phyloP scores from a whole-genome alignment of 2,888 invertebrate genomes.

The Uloborus plumipes region DNA sequence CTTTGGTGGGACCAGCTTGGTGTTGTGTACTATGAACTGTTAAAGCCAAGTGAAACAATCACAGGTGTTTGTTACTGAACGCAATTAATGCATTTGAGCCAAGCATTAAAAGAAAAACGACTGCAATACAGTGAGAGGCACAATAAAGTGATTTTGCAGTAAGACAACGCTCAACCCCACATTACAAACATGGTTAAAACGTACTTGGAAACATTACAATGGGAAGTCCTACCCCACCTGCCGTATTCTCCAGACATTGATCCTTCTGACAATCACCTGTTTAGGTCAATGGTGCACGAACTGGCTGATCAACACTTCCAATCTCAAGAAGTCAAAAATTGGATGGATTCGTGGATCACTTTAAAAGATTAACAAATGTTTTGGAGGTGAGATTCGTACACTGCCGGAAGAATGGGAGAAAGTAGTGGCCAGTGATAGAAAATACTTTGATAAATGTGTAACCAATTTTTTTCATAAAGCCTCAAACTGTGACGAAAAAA shows the following conservation, averaged over 20 bases:
- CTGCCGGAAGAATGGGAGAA: too few species aligned
- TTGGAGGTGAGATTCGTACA: not conserved
- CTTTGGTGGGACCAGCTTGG: not conserved
- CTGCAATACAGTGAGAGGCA: not conserved
- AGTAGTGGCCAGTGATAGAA: too few species aligned
- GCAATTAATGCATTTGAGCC: not conserved
- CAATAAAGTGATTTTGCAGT: not conserved
- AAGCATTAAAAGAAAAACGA: not conserved
- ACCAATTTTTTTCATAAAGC: too few species aligned
- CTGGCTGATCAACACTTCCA: too few species aligned
- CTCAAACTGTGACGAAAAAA: too few species aligned
- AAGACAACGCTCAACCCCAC: not conserved
- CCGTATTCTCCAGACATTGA: not conserved
- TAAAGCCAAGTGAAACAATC: not conserved
- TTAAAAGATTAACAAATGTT: constrained; percentile 6
- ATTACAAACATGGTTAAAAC: not conserved
- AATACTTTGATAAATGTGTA: too few species aligned
- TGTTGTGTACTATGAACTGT: not conserved
- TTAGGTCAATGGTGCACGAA: too few species aligned
- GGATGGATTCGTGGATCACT: not conserved
- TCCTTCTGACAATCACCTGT: not conserved
- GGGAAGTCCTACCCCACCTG: not conserved
- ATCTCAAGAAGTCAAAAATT: not conserved
- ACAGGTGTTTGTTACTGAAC: not conserved
- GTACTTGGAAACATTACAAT: not conserved